Evolutionary conservation across 2,113 vertebrate species (phyloP).

Genomic region (Hymenochirus boettgeri): DNA sequence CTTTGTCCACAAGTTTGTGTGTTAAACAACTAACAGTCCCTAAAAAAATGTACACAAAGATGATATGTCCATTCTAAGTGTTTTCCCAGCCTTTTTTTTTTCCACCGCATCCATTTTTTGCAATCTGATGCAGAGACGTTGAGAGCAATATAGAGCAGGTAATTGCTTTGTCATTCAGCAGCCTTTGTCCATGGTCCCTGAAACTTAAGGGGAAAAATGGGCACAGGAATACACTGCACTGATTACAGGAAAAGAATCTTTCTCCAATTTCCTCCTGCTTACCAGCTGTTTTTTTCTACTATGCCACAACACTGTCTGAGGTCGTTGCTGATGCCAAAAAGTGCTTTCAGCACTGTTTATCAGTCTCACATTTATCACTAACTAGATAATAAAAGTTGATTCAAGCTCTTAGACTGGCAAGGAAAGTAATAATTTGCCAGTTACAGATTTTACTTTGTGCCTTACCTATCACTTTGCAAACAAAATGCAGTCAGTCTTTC

Average conservation of each 20-base stretch:
- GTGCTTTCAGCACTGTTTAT: slow-evolving; percentile 46
- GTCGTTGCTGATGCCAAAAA: slow-evolving; percentile 57
- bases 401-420: slow-evolving; percentile 58
- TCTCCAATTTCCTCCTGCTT: slow-evolving; percentile 72
- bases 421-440: slow-evolving; percentile 53
- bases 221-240: slow-evolving; percentile 66
- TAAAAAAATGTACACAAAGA: slow-evolving; percentile 50
- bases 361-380: slow-evolving; percentile 57
- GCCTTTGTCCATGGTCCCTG: slow-evolving; percentile 79
- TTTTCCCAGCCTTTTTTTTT: slow-evolving; percentile 72
- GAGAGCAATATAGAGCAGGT: slow-evolving; percentile 86
- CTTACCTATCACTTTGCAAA: slow-evolving; percentile 45
- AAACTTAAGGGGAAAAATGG: slow-evolving; percentile 75
- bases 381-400: slow-evolving; percentile 47
- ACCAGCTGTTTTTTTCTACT: slow-evolving; percentile 80
- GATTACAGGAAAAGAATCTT: slow-evolving; percentile 66
- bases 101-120: slow-evolving; percentile 72
- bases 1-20: background rate
- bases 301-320: slow-evolving; percentile 60
- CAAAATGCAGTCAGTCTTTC: slow-evolving; percentile 38
- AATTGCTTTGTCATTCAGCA: slow-evolving; percentile 94
- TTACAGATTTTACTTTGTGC: slow-evolving; percentile 51
- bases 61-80: slow-evolving; percentile 55
- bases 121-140: slow-evolving; percentile 70
- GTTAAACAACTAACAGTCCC: slow-evolving; percentile 2